Evolutionary conservation across 2,797 vertebrate species (phyloP).

Genomic region (Merluccius polli): DNA sequence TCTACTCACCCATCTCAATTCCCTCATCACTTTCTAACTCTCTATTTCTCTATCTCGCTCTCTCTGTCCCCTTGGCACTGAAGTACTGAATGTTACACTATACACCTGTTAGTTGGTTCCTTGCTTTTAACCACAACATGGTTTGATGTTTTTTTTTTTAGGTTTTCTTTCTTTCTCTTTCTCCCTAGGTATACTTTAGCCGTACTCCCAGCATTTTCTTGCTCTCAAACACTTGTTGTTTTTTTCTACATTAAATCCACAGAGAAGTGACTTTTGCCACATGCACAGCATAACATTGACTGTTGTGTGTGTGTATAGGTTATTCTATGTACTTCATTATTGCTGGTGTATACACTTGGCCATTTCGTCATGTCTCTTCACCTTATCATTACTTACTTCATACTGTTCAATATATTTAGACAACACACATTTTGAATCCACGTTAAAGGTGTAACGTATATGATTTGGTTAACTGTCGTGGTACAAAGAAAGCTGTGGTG

Average conservation of each 20-base stretch:
- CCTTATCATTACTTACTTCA: not conserved
- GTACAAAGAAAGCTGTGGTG: too few relatives aligned
- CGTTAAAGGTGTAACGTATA: too few relatives aligned
- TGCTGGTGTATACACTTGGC: not conserved
- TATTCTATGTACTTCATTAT: not conserved
- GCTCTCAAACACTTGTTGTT: not conserved
- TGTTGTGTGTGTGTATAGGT: too few relatives aligned
- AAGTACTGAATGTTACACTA: not conserved
- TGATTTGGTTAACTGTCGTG: too few relatives aligned
- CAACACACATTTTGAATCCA: not conserved
- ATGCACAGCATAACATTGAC: not conserved
- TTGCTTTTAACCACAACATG: not conserved
- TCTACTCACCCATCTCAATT: conserved; percentile 8
- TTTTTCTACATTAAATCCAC: not conserved
- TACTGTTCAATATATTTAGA: not conserved
- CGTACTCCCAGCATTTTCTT: not conserved
- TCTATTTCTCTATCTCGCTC: not conserved
- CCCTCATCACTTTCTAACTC: not conserved
- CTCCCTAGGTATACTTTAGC: not conserved
- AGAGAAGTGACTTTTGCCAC: not conserved
- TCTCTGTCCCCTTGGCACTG: not conserved
- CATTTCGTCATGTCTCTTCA: not conserved
- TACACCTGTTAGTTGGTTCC: not conserved
- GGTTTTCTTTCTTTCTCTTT: not conserved
- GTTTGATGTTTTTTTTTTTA: not conserved